Evolutionary conservation across 30 jellyfish, hydroid and myxozoan genomes (phyloP).

Genomic region (Sanderia malayensis): DNA sequence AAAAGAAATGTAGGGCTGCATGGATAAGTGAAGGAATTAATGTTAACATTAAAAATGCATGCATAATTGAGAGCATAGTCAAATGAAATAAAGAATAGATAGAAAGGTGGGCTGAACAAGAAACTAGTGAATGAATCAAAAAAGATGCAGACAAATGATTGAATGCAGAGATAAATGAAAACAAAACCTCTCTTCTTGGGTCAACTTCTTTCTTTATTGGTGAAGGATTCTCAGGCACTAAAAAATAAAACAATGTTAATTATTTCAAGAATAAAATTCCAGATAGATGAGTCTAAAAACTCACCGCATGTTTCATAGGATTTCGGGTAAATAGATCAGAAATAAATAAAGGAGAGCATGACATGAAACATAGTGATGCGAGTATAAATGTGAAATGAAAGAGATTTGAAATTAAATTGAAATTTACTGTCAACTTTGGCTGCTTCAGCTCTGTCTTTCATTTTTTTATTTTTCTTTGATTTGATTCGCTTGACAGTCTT

Average conservation of each 20-base stretch:
- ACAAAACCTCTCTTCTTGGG: constrained; percentile 49
- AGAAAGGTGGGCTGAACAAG: not conserved
- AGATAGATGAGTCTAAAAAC: too few relatives aligned
- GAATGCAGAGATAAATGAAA: not conserved
- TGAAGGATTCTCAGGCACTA: constrained; percentile 71
- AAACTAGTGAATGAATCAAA: not conserved
- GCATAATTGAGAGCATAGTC: not conserved
- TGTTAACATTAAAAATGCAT: not conserved
- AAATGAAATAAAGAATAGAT: not conserved
- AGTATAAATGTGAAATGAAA: too few relatives aligned
- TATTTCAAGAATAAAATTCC: too few relatives aligned
- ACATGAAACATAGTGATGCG: too few relatives aligned
- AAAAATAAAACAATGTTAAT: not conserved
- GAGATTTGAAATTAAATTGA: too few relatives aligned
- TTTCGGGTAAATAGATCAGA: too few relatives aligned
- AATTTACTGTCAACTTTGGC: constrained; percentile 75
- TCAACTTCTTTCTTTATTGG: constrained; percentile 65
- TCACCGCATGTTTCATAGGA: too few relatives aligned
- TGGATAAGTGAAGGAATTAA: too few relatives aligned
- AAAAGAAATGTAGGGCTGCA: too few relatives aligned
- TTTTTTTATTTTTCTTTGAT: constrained; percentile 68
- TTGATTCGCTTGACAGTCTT: constrained; percentile 76
- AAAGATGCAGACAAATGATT: not conserved
- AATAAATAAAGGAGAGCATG: too few relatives aligned
- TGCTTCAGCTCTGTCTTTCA: constrained; percentile 65